Base-by-base conservation (phyloP, 2,888 invertebrate genomes). In the Tineola bisselliella region DNA sequence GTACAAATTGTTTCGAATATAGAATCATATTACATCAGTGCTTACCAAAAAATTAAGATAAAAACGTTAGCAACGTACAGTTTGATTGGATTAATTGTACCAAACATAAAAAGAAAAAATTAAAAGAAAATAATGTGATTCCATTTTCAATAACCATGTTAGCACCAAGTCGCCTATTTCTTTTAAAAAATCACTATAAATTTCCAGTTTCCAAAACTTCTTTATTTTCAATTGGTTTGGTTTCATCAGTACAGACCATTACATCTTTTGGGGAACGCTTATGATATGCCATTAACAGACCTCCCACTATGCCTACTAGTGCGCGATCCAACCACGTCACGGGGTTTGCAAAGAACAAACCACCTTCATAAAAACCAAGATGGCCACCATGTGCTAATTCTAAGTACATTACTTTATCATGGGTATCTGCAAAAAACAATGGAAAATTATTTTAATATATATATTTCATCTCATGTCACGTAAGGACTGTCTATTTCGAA, bases 291-390 rank as follows among this genome's bases (percentile, higher is more conserved):
- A 92, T 88, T 13, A 92, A 90, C 31, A 94, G 75, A 1, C 93
- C 92, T 11, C 94, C 94, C 0, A 93, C 91, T 63, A 95, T 86
- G 1, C 95, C 91, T 0, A 96, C 93, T n/a, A 96, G 84, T 0
- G 95, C 91, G 54, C 95, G 91, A 83, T 98, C 97, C 63, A 97
- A 83, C 98, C 98, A 98, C 63, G 96, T 96, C 62, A 96, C 93
- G 0, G 94, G 93, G 73, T 95, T 94, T 0, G 97, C 97, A 77
- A 94, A 93, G 0, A 96, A 74, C 25, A 93, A 80, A 15, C 96
- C 96, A 10, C 96, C 96, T 81, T 98, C 97, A 76, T 96, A 96
- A 81, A 96, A 98, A 17, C 97, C 98, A 65, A 98, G 88, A 81
- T 98, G 98, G 3, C 98, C 98, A 11, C 98, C 98, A 76, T 97